Percentiles rank a stretch among this genome's conserved stretches.
Conservation (phyloP, 64 coral and sea anemone species). For the Montipora efflorescens region DNA sequence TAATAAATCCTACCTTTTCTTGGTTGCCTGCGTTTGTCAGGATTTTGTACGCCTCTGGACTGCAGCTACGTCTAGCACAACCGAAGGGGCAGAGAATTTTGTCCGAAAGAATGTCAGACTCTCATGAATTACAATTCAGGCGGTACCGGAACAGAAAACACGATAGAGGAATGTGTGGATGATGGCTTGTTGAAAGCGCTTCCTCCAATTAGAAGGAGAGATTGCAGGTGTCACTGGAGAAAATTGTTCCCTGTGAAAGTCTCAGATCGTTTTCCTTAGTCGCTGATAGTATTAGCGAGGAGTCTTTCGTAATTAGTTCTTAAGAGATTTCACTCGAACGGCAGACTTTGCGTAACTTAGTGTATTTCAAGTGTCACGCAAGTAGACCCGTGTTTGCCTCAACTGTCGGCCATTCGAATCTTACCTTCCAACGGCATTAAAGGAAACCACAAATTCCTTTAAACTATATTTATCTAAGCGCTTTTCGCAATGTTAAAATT, state of each 20-base stretch:
- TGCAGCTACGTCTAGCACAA: background rate
- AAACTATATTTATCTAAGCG: too few species aligned
- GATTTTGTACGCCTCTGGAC: background rate
- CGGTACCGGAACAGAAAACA: background rate
- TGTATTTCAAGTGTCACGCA: background rate
- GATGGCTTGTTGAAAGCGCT: background rate
- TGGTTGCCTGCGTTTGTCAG: background rate
- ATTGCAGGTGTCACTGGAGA: background rate
- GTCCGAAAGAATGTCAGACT: constrained; percentile 18
- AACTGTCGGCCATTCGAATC: background rate
- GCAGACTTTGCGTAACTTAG: background rate
- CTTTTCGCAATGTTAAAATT: too few species aligned
- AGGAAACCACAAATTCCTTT: background rate
- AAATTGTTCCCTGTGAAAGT: background rate
- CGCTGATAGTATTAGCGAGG: background rate
- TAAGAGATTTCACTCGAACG: background rate
- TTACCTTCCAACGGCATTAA: background rate
- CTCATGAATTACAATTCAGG: background rate
- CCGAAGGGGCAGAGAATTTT: background rate
- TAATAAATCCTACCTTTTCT: background rate
- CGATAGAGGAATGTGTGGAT: background rate
- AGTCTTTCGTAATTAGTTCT: background rate
- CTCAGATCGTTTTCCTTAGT: background rate
- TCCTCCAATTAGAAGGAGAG: constrained; percentile 3
- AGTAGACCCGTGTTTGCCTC: background rate